Percentiles rank a stretch among this genome's conserved stretches.
Evolutionary conservation across 2,797 vertebrate species (phyloP).

Genomic region (Phalanger gymnotis): DNA sequence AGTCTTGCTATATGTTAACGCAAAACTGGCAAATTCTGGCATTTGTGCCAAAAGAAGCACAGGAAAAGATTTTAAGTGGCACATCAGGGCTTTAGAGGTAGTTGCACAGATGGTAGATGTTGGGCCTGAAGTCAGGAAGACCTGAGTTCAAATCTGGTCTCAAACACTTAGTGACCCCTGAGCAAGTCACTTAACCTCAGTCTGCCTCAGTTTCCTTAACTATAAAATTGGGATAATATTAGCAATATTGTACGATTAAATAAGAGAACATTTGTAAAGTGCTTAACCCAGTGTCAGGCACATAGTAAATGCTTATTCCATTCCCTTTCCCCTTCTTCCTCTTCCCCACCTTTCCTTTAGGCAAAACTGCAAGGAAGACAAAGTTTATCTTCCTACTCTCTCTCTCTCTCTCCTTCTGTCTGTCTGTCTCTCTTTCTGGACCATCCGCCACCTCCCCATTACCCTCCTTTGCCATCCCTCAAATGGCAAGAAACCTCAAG

Average conservation of each 20-base stretch:
- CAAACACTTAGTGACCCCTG: not conserved
- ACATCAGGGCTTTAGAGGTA: not conserved
- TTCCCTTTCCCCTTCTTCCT: not conserved
- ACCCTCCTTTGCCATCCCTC: not conserved
- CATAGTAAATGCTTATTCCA: not conserved
- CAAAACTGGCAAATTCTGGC: not conserved
- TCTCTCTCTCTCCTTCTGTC: too few relatives aligned
- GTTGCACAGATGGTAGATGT: not conserved
- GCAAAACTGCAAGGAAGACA: not conserved
- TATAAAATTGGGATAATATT: not conserved
- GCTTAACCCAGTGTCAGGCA: not conserved
- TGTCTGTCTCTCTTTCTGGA: too few relatives aligned
- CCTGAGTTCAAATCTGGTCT: not conserved
- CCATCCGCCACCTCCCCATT: not conserved
- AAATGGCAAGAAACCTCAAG: not conserved
- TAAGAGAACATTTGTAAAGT: not conserved
- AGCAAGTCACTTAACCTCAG: not conserved
- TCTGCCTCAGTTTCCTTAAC: not conserved
- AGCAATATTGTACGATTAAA: not conserved
- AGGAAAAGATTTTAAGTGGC: constrained; percentile 10
- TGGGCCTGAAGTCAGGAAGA: not conserved
- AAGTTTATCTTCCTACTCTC: not conserved
- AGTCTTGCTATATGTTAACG: not conserved
- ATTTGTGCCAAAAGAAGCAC: not conserved
- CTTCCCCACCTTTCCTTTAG: not conserved